Evolutionary conservation across 2,797 vertebrate species (phyloP).

Genomic region (Iguana delicatissima): DNA sequence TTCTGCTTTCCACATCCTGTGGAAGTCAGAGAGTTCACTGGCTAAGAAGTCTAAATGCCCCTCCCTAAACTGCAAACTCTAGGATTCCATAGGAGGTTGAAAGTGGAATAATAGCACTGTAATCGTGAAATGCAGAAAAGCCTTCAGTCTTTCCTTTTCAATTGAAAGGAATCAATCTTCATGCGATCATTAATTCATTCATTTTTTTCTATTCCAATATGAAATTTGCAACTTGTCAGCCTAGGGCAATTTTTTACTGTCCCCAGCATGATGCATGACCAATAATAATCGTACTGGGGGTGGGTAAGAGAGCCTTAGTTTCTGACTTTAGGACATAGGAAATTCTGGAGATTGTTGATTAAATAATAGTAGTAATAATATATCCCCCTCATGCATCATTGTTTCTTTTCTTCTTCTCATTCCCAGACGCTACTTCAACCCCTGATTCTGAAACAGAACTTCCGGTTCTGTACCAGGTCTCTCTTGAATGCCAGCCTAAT

Average conservation of each 20-base stretch:
- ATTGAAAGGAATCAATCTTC: neutral
- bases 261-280: neutral
- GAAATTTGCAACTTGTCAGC: slow-evolving; percentile 10
- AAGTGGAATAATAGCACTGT: no score
- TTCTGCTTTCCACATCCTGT: no score
- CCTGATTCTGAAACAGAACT: slow-evolving; percentile 21
- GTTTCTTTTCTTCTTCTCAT: slow-evolving; percentile 1
- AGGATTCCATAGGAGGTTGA: no score
- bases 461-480: neutral
- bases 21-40: no score
- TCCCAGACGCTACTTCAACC: slow-evolving; percentile 18
- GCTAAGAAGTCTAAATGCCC: no score
- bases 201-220: slow-evolving; percentile 27
- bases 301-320: neutral
- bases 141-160: neutral
- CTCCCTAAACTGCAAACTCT: no score
- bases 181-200: neutral
- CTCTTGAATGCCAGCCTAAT: slow-evolving; percentile 18
- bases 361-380: neutral
- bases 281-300: neutral
- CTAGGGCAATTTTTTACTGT: neutral
- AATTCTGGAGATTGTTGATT: neutral
- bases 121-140: no score
- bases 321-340: slow-evolving; percentile 33
- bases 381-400: neutral